Evolutionary conservation across 2,113 vertebrate species (phyloP), one percentile per base, ranked within the genome.

Genomic region (Microcebus lehilahytsara): DNA sequence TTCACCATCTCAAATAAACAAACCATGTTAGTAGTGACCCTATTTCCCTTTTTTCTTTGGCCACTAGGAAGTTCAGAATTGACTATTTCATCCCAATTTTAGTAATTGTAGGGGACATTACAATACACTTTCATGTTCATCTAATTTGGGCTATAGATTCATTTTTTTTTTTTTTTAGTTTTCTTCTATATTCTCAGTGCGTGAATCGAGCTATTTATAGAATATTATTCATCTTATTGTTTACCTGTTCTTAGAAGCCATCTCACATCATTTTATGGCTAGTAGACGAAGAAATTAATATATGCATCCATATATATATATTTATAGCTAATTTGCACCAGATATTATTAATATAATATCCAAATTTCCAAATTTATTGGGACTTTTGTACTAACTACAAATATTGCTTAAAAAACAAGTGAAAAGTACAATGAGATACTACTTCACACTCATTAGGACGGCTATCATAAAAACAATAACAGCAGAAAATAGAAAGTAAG

Each of bases 361-460:
- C 85, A 83, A 87, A 62, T 83, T 27, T 67, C 49, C 88, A 83
- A 87, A 62, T 83, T 22, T 67, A 92, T 25, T 67, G 11, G 42
- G 11, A 69, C 42, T 93, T 92, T 86, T 77, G n/a, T 9, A 86
- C 20, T 74, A 81, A 85, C 72, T 90, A 83, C 40, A 92, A 94
- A 66, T n/a, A 71, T 13, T 66, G 56, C 10, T 37, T 67, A 89
- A 51, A 74, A 86, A 86, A 89, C 22, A 75, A 87, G 17, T 62
- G 56, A 67, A 84, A 81, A 80, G 19, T 49, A 62, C 58, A 79
- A 30, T 85, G 80, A 96, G 85, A 69, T 81, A 60, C 32, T 7
- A 86, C 27, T 42, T 62, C 22, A 27, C 22, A 49, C 10, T 53
- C 30, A 69, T 37, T 37, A 86, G 58, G 79, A 81, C 34, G 14